Base-by-base conservation (phyloP, 2,888 invertebrate species). In the Dasypolia templi region DNA sequence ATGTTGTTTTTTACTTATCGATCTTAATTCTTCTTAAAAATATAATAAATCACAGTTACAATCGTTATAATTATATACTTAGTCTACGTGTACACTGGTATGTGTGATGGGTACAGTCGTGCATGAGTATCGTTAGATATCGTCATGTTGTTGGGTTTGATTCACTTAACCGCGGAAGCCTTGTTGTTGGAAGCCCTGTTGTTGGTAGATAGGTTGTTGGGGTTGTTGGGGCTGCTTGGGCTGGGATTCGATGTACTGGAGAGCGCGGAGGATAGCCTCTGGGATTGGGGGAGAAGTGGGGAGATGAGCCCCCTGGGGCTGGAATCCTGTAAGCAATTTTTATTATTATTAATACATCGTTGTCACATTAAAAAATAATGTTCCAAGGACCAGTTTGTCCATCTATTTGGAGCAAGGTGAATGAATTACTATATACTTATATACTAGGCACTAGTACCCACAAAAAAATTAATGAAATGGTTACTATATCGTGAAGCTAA, bases 251-350 rank as follows among this genome's bases (percentile, higher is more conserved):
- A 94, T 95, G 91, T 92, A 93, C 77, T 95, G 95, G 39, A 97
- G 94, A 22, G 97, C 91, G 72, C 97, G 96, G 80, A 91, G 92
- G 89, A 97, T 97, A 35, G 96, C 97, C 77, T 95, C 97, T 19
- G 97, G 97, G 89, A 97, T 96, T 44, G 97, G 97, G 32, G 97
- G 97, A 77, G 97, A 96, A n/a, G 97, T 97, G 63, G 97, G 97
- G 70, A 97, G 90, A 81, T 97, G 97, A 62, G 96, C 96, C 44
- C 97, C 97, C 82, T 96, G 95, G 49, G 97, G 94, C 69, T 95
- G 97, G 96, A 97, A 97, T 91, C 97, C 97, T 96, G 92, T n/a
- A 81, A 89, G 72, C 42, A 84, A 77, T 75, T 29, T n/a, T 75
- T 74, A 73, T 46, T 1, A 0, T 44, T 53, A 3, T 78, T 22